Evolutionary conservation across 2,113 vertebrate genomes (phyloP).

Genomic region (Bucco capensis): DNA sequence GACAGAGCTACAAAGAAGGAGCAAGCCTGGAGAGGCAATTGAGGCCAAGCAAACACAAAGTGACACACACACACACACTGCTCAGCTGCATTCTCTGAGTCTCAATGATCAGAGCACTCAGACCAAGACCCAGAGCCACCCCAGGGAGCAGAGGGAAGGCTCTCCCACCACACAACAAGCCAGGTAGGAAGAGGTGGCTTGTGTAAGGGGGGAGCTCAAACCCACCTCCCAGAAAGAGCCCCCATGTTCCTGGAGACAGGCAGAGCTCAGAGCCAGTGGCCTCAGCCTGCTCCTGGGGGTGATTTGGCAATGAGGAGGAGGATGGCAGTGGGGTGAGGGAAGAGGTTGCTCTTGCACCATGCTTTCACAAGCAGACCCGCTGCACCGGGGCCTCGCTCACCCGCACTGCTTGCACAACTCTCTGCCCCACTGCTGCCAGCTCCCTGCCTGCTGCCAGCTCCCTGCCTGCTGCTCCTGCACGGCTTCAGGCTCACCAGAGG

Average conservation of each 20-base stretch:
- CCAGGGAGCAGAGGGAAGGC: not conserved
- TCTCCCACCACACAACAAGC: fast-evolving
- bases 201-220: fast-evolving
- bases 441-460: fast-evolving
- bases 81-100: not conserved
- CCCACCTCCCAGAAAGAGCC: not conserved
- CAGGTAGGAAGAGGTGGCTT: fast-evolving
- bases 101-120: fast-evolving
- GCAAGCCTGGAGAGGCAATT: not conserved
- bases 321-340: not conserved
- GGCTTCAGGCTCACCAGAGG: too few relatives aligned
- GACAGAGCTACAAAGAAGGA: not conserved
- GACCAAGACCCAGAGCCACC: not conserved
- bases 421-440: not conserved
- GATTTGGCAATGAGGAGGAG: not conserved
- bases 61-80: not conserved
- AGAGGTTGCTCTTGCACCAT: not conserved
- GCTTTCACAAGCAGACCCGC: not conserved
- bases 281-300: fast-evolving
- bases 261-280: not conserved
- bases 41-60: not conserved
- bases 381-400: not conserved
- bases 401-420: not conserved
- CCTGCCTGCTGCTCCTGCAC: not conserved
- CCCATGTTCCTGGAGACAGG: fast-evolving